A percentile compares a stretch with the other conserved stretches of the same genome.
phyloP scores from a whole-genome alignment of 2,113 vertebrate genomes.

The Columba janthina region DNA sequence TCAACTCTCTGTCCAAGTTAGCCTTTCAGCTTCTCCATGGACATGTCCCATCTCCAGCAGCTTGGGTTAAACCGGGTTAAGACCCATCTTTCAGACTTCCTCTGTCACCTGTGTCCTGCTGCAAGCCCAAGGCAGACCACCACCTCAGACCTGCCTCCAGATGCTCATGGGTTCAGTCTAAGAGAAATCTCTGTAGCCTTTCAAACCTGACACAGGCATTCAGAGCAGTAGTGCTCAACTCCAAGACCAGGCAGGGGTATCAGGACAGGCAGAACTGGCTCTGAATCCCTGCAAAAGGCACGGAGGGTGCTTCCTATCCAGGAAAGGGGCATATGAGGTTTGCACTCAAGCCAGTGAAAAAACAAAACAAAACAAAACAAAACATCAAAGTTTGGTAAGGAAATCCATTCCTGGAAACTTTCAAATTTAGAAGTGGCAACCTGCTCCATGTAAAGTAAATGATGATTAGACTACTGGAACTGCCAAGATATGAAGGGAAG shows the following conservation, averaged over 20 bases:
- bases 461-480: neutral
- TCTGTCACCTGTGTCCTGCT: neutral
- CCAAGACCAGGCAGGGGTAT: fast-evolving
- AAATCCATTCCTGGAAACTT: neutral
- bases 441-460: neutral
- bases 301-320: neutral
- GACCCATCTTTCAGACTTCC: neutral
- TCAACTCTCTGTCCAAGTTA: neutral
- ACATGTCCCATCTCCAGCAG: neutral
- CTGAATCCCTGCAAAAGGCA: neutral
- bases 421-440: neutral
- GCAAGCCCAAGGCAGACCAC: neutral
- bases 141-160: neutral
- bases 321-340: neutral
- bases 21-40: neutral
- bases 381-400: neutral
- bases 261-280: neutral
- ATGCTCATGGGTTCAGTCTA: neutral
- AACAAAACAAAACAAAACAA: neutral
- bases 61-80: neutral
- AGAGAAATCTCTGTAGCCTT: neutral
- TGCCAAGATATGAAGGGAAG: neutral
- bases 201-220: neutral
- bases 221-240: neutral
- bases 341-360: neutral